Base-by-base conservation (phyloP, 2,888 invertebrate species). In the Yponomeuta evonymella region DNA sequence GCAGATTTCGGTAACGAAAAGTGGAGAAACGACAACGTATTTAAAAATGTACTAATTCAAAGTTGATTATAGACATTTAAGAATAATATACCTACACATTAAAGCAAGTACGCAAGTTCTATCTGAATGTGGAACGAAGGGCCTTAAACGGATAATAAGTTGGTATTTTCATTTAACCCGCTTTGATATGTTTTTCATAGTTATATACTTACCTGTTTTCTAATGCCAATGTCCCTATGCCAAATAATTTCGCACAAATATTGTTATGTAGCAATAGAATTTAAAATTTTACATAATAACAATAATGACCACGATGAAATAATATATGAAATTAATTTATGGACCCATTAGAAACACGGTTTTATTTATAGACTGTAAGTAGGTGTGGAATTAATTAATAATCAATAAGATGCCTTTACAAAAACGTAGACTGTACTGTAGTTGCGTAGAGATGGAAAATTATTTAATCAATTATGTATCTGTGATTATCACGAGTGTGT, bases 401-500 rank as follows among this genome's bases (percentile, higher is more conserved):
- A 36, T 43, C 48, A 68, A 68, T 51, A 30, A 8, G 68, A 68
- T 68, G 68, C 68, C 68, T 68, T 68, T 48, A 65, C 65, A 23
- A 68, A 48, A 51, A 48, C 12, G 68, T 68, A 68, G 51, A 58
- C 51, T 58, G 51, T 58, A 58, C 15, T 15, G 51, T 58, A 58
- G 51, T 58, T 15, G 68, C 23, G 23, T 68, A 68, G 68, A 68
- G 48, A 48, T 11, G 43, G 12, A 30, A n/a, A 48, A 69, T 62
- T 62, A 62, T 33, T 58, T 62, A 30, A 58, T 43, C 33, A 43
- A 63, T n/a, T 70, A 70, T 11, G n/a, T 64, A 43, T 82, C 88
- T 90, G 88, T 90, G 89, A 88, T 89, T 83, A 79, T 81, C 63
- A 81, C 79, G 76, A 84, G 82, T 83, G 83, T 83, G 84, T 89